Conservation (phyloP, 2,797 vertebrate species). For the Zonotrichia albicollis region DNA sequence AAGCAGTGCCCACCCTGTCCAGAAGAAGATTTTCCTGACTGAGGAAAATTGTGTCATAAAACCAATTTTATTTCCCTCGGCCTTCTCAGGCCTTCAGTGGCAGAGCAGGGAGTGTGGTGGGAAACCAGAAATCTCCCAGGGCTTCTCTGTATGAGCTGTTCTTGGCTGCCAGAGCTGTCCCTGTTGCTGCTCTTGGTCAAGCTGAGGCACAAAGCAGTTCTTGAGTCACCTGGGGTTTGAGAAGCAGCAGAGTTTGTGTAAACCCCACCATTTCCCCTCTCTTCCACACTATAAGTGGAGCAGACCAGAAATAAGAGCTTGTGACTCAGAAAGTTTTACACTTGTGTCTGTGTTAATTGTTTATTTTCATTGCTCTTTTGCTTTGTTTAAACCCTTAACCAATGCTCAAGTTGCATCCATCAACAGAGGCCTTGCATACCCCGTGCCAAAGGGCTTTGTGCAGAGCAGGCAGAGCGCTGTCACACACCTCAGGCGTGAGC, state of each 20-base stretch:
- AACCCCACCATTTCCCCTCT: background rate
- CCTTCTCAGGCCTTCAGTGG: background rate
- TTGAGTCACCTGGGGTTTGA: background rate
- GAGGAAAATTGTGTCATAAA: background rate
- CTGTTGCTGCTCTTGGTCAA: background rate
- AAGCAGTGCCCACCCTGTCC: fast-evolving
- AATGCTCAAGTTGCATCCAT: fast-evolving
- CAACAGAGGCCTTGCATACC: background rate
- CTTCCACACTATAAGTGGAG: no score
- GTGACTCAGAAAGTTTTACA: background rate
- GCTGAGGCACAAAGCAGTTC: background rate
- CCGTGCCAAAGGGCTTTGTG: background rate
- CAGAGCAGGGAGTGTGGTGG: background rate
- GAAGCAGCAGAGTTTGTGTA: background rate
- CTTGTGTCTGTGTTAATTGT: background rate
- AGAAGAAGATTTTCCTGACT: background rate
- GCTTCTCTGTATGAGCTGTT: background rate
- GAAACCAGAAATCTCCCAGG: background rate
- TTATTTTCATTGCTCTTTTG: background rate
- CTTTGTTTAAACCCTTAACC: background rate
- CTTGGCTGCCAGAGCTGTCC: constrained; percentile 23
- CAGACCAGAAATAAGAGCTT: no score
- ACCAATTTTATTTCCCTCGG: fast-evolving
- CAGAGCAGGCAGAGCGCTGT: fast-evolving
- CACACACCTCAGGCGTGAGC: background rate